Evolutionary conservation across 2,113 vertebrate genomes (phyloP), one percentile per base, ranked within the genome.

Genomic region (Actenoides lindsayi): DNA sequence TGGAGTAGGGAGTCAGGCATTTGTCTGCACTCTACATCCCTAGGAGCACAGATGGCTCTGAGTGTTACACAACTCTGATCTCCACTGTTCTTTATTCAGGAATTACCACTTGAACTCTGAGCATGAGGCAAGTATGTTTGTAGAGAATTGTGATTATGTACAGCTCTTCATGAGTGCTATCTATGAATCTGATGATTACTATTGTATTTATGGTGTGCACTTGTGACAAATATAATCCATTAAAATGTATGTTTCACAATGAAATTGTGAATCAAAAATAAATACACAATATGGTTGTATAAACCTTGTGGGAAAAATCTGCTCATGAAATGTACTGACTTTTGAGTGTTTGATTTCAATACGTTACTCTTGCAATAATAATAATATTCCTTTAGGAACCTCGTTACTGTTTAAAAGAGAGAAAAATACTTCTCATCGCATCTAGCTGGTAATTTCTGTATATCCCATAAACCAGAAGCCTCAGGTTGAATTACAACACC

Each of bases 21-120:
- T 96, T 62, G 56, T 83, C 86, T 92, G 89, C 67, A 50, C 44
- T 94, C 69, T 88, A 14, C 71, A 88, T 79, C 87, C 77, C 70
- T 57, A 89, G 50, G 44, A 93, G 53, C 82, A 89, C 96, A 97
- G 94, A 96, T 97, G 96, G 94, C 93, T 97, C 75, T 93, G 93
- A 95, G 93, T 96, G 93, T 96, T 96, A 83, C 60, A 77, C 75
- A 92, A 91, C 87, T 85, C 90, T 96, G 94, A 97, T 96, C 96
- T 96, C 82, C 94, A 64, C 50, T 93, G 67, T 87, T 91, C 91
- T 97, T 96, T 96, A 90, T 95, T 95, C 63, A 88, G 78, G 84
- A 96, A 93, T 94, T 94, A 90, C 84, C 84, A 91, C 93, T 95
- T 96, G 91, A 95, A 95, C 93, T 93, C 91, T 88, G 63, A 92